Evolutionary conservation across 2,797 vertebrate genomes (phyloP).

Genomic region (Sebastes vulpes): DNA sequence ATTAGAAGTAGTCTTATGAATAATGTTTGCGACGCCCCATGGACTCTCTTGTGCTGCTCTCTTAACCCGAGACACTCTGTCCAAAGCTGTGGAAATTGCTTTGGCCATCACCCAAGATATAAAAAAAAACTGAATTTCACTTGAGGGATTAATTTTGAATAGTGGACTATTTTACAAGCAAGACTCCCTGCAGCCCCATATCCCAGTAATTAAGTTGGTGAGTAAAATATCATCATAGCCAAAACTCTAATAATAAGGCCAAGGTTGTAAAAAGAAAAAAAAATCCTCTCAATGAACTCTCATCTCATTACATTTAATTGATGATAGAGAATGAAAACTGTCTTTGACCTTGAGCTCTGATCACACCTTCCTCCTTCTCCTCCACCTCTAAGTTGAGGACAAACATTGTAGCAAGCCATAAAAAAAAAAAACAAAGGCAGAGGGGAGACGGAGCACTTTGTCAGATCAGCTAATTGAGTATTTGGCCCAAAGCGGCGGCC

Average conservation of each 20-base stretch:
- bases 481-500: constrained; percentile 82
- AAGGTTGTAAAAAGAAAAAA: constrained; percentile 26
- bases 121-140: constrained; percentile 36
- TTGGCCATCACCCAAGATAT: constrained; percentile 37
- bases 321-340: constrained; percentile 16
- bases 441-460: constrained; percentile 77
- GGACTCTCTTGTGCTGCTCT: neutral
- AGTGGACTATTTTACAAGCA: constrained; percentile 45
- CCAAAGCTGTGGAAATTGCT: constrained; percentile 21
- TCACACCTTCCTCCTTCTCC: constrained; percentile 8
- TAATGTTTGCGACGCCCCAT: neutral
- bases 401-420: constrained; percentile 57
- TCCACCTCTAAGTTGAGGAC: constrained; percentile 53
- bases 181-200: constrained; percentile 37
- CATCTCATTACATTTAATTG: constrained; percentile 48
- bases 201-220: constrained; percentile 49
- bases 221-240: constrained; percentile 41
- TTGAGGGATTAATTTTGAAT: constrained; percentile 56
- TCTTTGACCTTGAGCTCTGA: constrained; percentile 51
- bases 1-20: neutral
- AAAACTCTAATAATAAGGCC: constrained; percentile 36
- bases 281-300: constrained; percentile 4
- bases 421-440: constrained; percentile 54
- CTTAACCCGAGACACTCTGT: neutral
- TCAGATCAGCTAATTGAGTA: constrained; percentile 84